These are phyloP conservation scores for Brotula barbata DNA, from an alignment of 2,797 vertebrate species.

Conservation along the genomic window DNA sequence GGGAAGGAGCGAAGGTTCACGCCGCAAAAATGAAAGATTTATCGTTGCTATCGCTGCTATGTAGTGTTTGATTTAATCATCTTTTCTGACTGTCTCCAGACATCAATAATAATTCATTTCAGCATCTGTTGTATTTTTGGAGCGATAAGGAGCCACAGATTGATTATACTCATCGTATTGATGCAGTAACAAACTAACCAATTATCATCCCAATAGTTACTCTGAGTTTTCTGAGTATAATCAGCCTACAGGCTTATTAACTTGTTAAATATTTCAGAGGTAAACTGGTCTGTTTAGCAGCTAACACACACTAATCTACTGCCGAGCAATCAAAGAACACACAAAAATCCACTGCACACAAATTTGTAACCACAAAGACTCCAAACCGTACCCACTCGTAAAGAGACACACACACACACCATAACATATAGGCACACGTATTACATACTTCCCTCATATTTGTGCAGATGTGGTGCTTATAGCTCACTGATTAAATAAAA, in stretches of 20 bases:
- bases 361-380: too few relatives aligned
- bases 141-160: neutral
- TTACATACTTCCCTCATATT: neutral
- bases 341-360: too few relatives aligned
- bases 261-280: too few relatives aligned
- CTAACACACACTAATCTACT: constrained; percentile 2
- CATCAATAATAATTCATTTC: too few relatives aligned
- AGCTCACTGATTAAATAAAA: neutral
- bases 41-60: too few relatives aligned
- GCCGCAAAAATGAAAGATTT: too few relatives aligned
- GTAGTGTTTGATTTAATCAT: too few relatives aligned
- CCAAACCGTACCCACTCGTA: neutral
- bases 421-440: too few relatives aligned
- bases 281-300: neutral
- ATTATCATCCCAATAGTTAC: neutral
- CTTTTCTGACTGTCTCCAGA: too few relatives aligned
- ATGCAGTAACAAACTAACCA: neutral
- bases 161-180: neutral
- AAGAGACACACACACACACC: neutral
- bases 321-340: neutral
- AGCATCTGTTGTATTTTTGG: neutral
- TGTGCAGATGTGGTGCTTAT: constrained; percentile 8
- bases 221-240: too few relatives aligned
- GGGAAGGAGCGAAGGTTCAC: too few relatives aligned
- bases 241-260: too few relatives aligned